Base-by-base conservation (phyloP, 2,113 vertebrate species). In the Phyllopteryx taeniolatus region DNA sequence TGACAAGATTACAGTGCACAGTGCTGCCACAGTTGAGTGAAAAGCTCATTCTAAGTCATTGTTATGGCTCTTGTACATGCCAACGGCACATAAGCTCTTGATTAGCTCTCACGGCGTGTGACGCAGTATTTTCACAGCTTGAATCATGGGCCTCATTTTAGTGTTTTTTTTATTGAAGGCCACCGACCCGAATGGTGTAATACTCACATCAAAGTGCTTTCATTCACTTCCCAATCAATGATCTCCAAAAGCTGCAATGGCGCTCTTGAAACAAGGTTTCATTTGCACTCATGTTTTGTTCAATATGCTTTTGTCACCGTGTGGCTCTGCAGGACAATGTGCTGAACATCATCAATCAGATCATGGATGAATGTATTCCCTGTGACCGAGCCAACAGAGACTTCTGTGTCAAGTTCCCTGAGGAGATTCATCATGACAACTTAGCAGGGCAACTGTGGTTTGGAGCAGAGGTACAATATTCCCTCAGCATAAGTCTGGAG, bases 381-480 rank as follows among this genome's bases (percentile, higher is more conserved):
- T 92, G 93, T 5, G 94, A 98, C 75, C 93, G 97, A 14, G 97
- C 97, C 82, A 96, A 98, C 75, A 85, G 97, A 79, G 97, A 99
- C 88, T 99, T 99, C 60, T 95, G 94, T 60, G 97, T 97, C 19
- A 99, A 99, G 90, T 99, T 99, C 91, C 97, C 97, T 0, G 97
- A 99, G 88, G 97, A 99, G 92, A 97, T 99, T 84, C 94, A 97
- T 17, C 97, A 99, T 62, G 97, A 99, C 93, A 98, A 95, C 94
- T 92, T 99, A 75, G 97, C 96, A 0, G 97, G 97, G 80, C 97
- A 99, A 90, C 93, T 98, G 81, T 99, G 97, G 97, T 99, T 99
- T 77, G 97, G 97, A 22, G 97, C 97, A 2, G 97, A 99, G 95
- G 97, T 98, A 92, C 79, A 13, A 67, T 79, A 78, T 82, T 82